Evolutionary conservation across 2,888 invertebrate genomes (phyloP), one percentile per base, ranked within the genome.

Genomic region (Hydrotaea diabolus): DNA sequence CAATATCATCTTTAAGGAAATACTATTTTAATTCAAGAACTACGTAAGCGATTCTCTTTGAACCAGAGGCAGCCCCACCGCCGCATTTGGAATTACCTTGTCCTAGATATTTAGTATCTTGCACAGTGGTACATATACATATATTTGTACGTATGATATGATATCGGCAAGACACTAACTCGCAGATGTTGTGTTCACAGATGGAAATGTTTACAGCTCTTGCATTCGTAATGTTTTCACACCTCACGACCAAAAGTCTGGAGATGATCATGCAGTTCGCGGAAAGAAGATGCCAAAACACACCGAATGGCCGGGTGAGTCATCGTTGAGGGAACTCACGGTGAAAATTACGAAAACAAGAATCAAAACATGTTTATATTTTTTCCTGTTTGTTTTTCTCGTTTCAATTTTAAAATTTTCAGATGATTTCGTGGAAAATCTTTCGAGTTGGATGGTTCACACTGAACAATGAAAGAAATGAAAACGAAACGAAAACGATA

Each of bases 191-290:
- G 39, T 43, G 66, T 66, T 66, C 15, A 75, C 72, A 43, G 21
- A 13, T 49, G 21, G 75, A 84, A 84, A 85, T 85, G 69, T 85
- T 85, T 85, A 85, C 23, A 39, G 59, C 73, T 76, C n/a, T 73
- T 39, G 39, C 36, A 39, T 72, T 73, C 69, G 69, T 15, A n/a
- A 59, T 76, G 66, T 76, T 64, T 84, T 84, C 78, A 73, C 73
- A 85, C 79, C 66, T 79, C 73, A 82, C 78, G 84, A 82, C 81
- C n/a, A 78, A 73, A 66, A 85, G 84, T 85, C 84, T 85, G 79
- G 76, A 79, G 84, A 82, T 76, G 79, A 81, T 85, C 84, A 85
- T 59, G 43, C 66, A 69, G 66, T 79, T 85, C 79, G 46, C n/a
- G 62, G 66, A 85, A 78, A 77, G 46, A 55, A 19, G 36, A 59